A percentile compares a stretch with the other conserved stretches of the same genome.
These are phyloP conservation scores for Ochropleura plecta DNA, from an alignment of 2,888 invertebrate genomes.

Conservation along the genomic window DNA sequence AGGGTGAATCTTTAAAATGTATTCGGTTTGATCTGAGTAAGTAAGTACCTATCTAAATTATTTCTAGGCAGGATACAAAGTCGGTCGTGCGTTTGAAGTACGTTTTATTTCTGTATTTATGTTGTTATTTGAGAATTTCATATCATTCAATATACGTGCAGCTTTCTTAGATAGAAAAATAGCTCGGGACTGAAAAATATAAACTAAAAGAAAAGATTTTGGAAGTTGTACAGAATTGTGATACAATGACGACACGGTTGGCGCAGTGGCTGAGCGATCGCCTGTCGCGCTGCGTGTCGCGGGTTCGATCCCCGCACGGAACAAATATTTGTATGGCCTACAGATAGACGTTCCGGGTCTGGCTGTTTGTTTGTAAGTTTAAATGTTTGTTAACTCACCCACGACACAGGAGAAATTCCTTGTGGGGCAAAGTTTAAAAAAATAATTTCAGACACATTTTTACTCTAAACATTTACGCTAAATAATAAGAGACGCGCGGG, in stretches of 20 bases:
- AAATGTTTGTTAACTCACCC: too few species aligned
- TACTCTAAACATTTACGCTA: too few species aligned
- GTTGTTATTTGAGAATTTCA: constrained; percentile 38
- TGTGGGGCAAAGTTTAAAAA: too few species aligned
- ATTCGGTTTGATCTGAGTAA: constrained; percentile 55
- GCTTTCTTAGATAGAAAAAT: constrained; percentile 19
- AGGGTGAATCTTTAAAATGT: constrained; percentile 53
- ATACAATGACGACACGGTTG: too few species aligned
- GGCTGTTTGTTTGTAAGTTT: too few species aligned
- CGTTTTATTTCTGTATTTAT: constrained; percentile 54
- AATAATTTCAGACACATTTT: background rate
- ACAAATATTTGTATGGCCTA: too few species aligned
- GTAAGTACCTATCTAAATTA: constrained; percentile 58
- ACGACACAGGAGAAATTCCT: too few species aligned
- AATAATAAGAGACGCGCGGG: too few species aligned
- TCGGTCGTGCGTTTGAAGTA: constrained; percentile 57
- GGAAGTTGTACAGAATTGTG: background rate
- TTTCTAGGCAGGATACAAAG: constrained; percentile 63
- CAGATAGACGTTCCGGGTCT: too few species aligned
- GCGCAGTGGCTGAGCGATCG: too few species aligned
- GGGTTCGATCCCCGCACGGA: too few species aligned
- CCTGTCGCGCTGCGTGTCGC: too few species aligned
- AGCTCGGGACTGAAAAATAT: background rate
- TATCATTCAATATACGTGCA: background rate
- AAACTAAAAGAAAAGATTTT: background rate